These are phyloP conservation scores for Tachina lurida DNA, from an alignment of 2,888 invertebrate genomes.

Conservation along the genomic window DNA sequence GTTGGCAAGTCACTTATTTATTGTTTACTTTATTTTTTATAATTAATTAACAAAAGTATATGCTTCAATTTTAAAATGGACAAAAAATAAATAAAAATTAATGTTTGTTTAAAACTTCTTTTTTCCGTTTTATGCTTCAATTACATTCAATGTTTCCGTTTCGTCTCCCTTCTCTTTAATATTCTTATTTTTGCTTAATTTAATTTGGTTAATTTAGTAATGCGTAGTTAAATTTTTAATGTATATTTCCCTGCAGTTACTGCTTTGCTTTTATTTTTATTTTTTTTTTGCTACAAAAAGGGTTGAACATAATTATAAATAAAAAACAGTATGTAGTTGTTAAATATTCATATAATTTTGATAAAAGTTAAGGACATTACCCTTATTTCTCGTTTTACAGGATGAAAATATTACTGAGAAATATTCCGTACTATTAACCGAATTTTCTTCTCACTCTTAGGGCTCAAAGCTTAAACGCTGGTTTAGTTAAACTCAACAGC, in stretches of 20 bases:
- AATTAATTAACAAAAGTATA: constrained; percentile 48
- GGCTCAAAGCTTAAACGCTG: too few species aligned
- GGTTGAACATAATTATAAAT: constrained; percentile 39
- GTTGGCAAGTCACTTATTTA: constrained; percentile 41
- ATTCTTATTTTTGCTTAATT: constrained; percentile 48
- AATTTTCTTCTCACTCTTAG: too few species aligned
- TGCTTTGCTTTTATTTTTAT: constrained; percentile 1
- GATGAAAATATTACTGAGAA: not conserved
- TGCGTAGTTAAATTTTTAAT: constrained; percentile 63
- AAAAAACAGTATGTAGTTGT: constrained; percentile 19
- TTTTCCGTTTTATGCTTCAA: not conserved
- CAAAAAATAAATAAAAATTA: constrained; percentile 22
- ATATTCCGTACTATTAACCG: too few species aligned
- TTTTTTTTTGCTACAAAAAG: constrained; percentile 15
- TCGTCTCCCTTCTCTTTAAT: not conserved
- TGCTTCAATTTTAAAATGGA: constrained; percentile 13
- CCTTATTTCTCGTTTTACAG: not conserved
- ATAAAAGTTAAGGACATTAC: constrained; percentile 28
- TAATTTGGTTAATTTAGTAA: constrained; percentile 65
- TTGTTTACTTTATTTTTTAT: constrained; percentile 45
- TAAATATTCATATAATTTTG: constrained; percentile 37
- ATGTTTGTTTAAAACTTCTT: constrained; percentile 35
- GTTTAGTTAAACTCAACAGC: too few species aligned
- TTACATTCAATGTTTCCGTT: not conserved
- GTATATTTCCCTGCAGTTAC: constrained; percentile 40